phyloP scores from a whole-genome alignment of 2,797 vertebrate genomes.

The Etheostoma perlongum region DNA sequence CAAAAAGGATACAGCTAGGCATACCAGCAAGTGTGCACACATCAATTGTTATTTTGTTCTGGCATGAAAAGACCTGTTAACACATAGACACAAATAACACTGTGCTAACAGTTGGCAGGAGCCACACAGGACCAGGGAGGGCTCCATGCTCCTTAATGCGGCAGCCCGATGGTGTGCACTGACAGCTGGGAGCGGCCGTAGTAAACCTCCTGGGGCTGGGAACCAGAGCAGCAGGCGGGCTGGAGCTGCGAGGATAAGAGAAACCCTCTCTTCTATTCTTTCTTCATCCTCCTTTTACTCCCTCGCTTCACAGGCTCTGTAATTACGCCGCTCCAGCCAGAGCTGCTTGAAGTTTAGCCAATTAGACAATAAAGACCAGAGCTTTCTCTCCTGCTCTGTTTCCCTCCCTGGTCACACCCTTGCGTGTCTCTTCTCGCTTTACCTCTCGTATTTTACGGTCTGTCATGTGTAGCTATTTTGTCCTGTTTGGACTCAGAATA shows the following conservation, averaged over 20 bases:
- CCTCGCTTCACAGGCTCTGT: slow-evolving; percentile 65
- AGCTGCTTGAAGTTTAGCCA: slow-evolving; percentile 78
- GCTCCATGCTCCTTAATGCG: slow-evolving; percentile 33
- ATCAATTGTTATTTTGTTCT: background rate
- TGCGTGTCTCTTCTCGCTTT: slow-evolving; percentile 44
- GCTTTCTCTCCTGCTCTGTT: slow-evolving; percentile 54
- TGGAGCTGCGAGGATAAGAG: slow-evolving; percentile 56
- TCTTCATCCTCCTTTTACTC: slow-evolving; percentile 44
- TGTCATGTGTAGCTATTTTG: slow-evolving; percentile 30
- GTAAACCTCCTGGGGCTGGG: slow-evolving; percentile 36
- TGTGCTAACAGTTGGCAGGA: slow-evolving; percentile 44
- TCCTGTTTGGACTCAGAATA: slow-evolving; percentile 39
- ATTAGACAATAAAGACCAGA: slow-evolving; percentile 81
- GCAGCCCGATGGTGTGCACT: slow-evolving; percentile 37
- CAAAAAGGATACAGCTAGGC: background rate
- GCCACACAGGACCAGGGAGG: slow-evolving; percentile 11
- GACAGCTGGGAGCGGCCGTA: slow-evolving; percentile 58
- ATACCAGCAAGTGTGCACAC: background rate
- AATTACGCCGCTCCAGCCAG: slow-evolving; percentile 74
- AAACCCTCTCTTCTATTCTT: slow-evolving; percentile 48
- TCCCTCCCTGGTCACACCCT: slow-evolving; percentile 61
- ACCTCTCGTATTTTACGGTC: slow-evolving; percentile 32
- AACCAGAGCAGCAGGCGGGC: slow-evolving; percentile 38
- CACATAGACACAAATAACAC: slow-evolving; percentile 3
- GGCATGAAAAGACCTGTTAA: slow-evolving; percentile 1